Percentiles rank a stretch among this genome's conserved stretches.
These are phyloP conservation scores for Tigriopus japonicus DNA, from an alignment of 1,140 invertebrate species.

Conservation along the genomic window DNA sequence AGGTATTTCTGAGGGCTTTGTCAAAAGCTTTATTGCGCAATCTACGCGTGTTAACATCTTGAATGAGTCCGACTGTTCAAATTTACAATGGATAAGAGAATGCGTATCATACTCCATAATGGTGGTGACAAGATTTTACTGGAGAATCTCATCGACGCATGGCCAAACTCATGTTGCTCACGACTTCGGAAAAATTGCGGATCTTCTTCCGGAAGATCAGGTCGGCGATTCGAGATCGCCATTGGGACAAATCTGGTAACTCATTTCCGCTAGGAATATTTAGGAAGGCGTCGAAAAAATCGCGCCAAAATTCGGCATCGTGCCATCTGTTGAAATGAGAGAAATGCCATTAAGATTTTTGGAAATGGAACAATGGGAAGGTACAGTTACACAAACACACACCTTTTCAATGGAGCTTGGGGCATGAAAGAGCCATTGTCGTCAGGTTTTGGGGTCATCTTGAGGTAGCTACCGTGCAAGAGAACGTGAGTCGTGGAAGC, in stretches of 20 bases:
- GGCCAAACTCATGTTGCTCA: no score
- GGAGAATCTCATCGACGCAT: no score
- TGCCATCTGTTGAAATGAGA: conserved; percentile 17
- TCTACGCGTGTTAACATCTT: no score
- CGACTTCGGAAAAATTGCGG: no score
- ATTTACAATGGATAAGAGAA: no score
- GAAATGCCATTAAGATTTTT: no score
- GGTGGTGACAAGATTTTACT: no score
- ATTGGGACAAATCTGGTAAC: conserved; percentile 16
- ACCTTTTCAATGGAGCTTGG: conserved; percentile 17
- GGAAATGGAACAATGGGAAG: neutral
- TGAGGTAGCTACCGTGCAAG: conserved; percentile 70
- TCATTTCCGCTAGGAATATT: conserved; percentile 19
- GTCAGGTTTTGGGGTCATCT: conserved; percentile 37
- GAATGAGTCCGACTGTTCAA: no score
- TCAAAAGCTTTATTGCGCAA: no score
- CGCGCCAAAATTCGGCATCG: conserved; percentile 18
- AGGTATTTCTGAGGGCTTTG: no score
- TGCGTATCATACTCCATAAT: no score
- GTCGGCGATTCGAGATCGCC: conserved; percentile 12
- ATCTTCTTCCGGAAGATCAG: conserved; percentile 13
- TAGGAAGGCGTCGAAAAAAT: conserved; percentile 20
- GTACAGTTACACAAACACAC: neutral
- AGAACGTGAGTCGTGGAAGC: conserved; percentile 66
- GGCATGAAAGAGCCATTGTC: conserved; percentile 14